phyloP scores from a whole-genome alignment of 1,140 invertebrate genomes.

The Tigriopus japonicus region DNA sequence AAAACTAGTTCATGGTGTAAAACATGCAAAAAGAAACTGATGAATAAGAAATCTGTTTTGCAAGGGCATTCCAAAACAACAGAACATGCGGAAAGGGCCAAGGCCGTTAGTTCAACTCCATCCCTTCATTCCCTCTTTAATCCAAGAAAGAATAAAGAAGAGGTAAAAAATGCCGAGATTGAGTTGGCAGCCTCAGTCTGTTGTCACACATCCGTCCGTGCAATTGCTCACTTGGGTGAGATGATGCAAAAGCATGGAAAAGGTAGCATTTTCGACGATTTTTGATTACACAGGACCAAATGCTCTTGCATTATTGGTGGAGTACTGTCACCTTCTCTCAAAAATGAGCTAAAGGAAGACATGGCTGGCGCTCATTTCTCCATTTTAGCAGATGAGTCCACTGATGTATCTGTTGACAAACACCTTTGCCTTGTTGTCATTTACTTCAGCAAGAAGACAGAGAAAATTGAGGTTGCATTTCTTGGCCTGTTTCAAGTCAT shows the following conservation, averaged over 20 bases:
- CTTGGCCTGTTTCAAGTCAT: constrained; percentile 10
- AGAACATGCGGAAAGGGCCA: neutral
- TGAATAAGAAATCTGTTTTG: too few relatives aligned
- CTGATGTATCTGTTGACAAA: constrained; percentile 8
- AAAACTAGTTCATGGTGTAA: too few relatives aligned
- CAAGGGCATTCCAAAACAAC: too few relatives aligned
- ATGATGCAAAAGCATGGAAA: constrained; percentile 10
- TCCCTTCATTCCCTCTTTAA: too few relatives aligned
- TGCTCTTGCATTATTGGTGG: constrained; percentile 7
- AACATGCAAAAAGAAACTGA: too few relatives aligned
- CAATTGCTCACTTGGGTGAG: constrained; percentile 9
- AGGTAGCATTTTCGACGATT: constrained; percentile 5
- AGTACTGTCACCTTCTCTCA: neutral
- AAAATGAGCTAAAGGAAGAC: constrained; percentile 8
- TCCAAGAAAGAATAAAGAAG: neutral
- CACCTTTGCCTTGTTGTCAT: constrained; percentile 7
- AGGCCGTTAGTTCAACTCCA: neutral
- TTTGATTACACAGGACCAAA: constrained; percentile 9
- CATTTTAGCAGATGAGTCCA: constrained; percentile 12
- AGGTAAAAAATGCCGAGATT: constrained; percentile 1
- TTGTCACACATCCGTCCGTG: constrained; percentile 2
- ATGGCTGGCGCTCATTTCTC: constrained; percentile 3
- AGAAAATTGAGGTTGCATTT: constrained; percentile 12
- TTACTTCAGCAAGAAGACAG: constrained; percentile 6
- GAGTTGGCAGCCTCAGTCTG: constrained; percentile 11